Percentiles rank a stretch among this genome's conserved stretches.
Evolutionary conservation across 1,140 invertebrate species (phyloP).

Genomic region (Scaptomyza pallida): DNA sequence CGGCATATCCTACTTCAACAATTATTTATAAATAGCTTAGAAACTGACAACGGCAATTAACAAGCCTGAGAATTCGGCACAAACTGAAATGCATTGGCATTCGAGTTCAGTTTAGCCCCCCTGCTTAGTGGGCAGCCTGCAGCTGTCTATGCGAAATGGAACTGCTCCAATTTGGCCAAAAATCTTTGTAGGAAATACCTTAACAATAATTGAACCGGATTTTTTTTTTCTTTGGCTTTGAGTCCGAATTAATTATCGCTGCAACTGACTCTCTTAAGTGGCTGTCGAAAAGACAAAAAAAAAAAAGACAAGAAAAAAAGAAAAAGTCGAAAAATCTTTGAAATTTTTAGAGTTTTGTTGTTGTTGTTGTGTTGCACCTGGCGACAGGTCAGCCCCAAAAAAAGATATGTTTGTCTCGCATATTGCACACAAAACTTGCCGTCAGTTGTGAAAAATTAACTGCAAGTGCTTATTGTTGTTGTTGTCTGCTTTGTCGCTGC

Average conservation of each 20-base stretch:
- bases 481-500: slow-evolving; percentile 45
- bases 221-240: slow-evolving; percentile 49
- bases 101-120: slow-evolving; percentile 26
- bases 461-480: slow-evolving; percentile 73
- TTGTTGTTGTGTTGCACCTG: slow-evolving; percentile 63
- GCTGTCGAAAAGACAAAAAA: slow-evolving; percentile 54
- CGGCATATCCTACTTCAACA: slow-evolving; percentile 17
- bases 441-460: slow-evolving; percentile 80
- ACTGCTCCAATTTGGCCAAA: slow-evolving; percentile 76
- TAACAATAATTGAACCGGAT: slow-evolving; percentile 74
- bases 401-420: slow-evolving; percentile 56
- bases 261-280: slow-evolving; percentile 59
- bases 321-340: slow-evolving; percentile 77
- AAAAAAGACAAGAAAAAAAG: slow-evolving; percentile 18
- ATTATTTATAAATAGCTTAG: slow-evolving; percentile 71
- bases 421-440: slow-evolving; percentile 79
- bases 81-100: slow-evolving; percentile 59
- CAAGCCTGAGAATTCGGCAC: slow-evolving; percentile 74
- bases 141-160: slow-evolving; percentile 64
- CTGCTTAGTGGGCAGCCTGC: slow-evolving; percentile 36
- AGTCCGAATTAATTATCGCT: slow-evolving; percentile 77
- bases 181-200: slow-evolving; percentile 71
- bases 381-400: slow-evolving; percentile 69
- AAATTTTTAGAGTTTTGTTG: slow-evolving; percentile 44
- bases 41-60: slow-evolving; percentile 79